Conservation (phyloP, 2,888 invertebrate genomes). For the Vanessa cardui region DNA sequence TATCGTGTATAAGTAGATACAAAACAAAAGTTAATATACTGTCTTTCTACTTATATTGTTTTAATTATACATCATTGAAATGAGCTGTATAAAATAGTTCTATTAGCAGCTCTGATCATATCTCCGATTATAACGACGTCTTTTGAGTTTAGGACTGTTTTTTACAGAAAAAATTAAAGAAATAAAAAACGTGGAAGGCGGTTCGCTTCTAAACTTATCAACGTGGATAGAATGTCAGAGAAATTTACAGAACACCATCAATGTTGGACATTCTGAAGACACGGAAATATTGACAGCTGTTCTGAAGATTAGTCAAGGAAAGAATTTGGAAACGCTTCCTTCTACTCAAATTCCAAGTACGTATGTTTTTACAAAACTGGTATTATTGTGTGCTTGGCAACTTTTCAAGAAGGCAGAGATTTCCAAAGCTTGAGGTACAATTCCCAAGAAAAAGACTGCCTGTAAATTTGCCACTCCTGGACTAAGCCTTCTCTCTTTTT, state of each 20-base stretch:
- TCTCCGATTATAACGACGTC: too few relatives aligned
- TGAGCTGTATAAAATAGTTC: too few relatives aligned
- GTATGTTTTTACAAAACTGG: slow-evolving; percentile 30
- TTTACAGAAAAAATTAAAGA: slow-evolving; percentile 48
- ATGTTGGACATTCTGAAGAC: slow-evolving; percentile 73
- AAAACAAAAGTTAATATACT: too few relatives aligned
- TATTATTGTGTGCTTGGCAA: not conserved
- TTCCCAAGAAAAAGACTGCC: too few relatives aligned
- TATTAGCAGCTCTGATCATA: too few relatives aligned
- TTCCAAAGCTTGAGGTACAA: too few relatives aligned
- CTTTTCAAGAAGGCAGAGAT: too few relatives aligned
- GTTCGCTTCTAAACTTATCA: slow-evolving; percentile 51
- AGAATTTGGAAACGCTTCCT: slow-evolving; percentile 67
- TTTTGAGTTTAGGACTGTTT: not conserved
- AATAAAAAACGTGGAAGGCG: slow-evolving; percentile 30
- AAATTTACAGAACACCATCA: slow-evolving; percentile 68
- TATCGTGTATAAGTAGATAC: too few relatives aligned
- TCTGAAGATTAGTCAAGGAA: slow-evolving; percentile 76
- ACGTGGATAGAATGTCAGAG: slow-evolving; percentile 78
- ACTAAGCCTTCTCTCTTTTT: too few relatives aligned
- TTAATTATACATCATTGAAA: too few relatives aligned
- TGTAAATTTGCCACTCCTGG: too few relatives aligned
- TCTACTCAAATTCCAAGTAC: slow-evolving; percentile 70
- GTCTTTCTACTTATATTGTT: too few relatives aligned
- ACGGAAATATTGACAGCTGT: slow-evolving; percentile 70